These are phyloP conservation scores for Aphaenogaster floridana DNA, from an alignment of 1,140 invertebrate genomes.

Conservation along the genomic window DNA sequence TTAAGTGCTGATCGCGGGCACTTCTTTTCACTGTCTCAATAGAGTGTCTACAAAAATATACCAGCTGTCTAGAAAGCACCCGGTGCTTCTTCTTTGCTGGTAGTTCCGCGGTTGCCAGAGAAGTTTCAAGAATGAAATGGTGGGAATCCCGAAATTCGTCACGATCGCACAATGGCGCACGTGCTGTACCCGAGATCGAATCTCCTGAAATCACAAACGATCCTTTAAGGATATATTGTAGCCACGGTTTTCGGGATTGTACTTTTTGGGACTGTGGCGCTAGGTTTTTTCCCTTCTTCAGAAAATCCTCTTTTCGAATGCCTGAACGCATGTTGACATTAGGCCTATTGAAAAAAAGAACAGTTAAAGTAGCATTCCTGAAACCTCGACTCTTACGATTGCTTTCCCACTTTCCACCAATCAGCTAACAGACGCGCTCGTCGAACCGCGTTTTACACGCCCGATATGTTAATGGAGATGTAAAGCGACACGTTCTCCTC, in stretches of 20 bases:
- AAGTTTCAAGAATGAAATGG: neutral
- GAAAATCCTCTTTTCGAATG: neutral
- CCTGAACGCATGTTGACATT: neutral
- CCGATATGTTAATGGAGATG: slow-evolving; percentile 54
- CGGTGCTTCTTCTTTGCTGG: neutral
- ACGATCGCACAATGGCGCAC: slow-evolving; percentile 4
- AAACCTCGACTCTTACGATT: neutral
- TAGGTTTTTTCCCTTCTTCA: neutral
- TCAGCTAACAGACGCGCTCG: neutral
- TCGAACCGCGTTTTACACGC: slow-evolving; percentile 9
- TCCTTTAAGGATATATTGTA: neutral
- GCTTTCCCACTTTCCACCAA: neutral
- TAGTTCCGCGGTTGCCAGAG: neutral
- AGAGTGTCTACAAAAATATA: slow-evolving; percentile 65
- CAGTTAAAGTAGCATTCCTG: slow-evolving; percentile 6
- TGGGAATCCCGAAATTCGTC: neutral
- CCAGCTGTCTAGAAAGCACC: slow-evolving; percentile 18
- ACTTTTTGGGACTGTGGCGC: neutral
- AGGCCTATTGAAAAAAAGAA: neutral
- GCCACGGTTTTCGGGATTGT: neutral
- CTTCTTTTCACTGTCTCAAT: slow-evolving; percentile 68
- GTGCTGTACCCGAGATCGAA: neutral
- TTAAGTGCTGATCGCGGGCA: slow-evolving; percentile 54
- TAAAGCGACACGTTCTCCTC: neutral
- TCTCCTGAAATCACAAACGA: neutral